These are phyloP conservation scores for Albula glossodonta DNA, from an alignment of 2,113 vertebrate genomes.

Conservation along the genomic window DNA sequence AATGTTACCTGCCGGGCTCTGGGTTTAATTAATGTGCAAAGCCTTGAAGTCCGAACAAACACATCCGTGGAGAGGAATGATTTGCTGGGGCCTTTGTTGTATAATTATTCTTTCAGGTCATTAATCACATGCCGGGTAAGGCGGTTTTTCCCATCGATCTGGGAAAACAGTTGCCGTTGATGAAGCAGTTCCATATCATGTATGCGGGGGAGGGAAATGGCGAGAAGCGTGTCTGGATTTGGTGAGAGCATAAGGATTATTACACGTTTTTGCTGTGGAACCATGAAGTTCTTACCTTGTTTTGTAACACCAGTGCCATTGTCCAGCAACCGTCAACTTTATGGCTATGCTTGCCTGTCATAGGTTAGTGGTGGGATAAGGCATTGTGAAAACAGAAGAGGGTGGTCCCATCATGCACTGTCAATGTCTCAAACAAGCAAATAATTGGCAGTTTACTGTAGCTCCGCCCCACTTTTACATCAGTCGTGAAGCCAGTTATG, in stretches of 20 bases:
- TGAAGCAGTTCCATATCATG: background rate
- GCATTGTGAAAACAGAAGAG: too few relatives aligned
- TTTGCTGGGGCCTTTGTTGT: background rate
- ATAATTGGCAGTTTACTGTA: too few relatives aligned
- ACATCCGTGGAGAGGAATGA: background rate
- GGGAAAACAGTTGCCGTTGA: background rate
- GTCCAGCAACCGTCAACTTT: too few relatives aligned
- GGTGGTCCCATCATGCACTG: too few relatives aligned
- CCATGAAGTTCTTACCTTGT: too few relatives aligned
- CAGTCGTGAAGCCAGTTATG: too few relatives aligned
- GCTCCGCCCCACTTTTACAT: too few relatives aligned
- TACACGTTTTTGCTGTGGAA: too few relatives aligned
- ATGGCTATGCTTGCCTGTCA: too few relatives aligned
- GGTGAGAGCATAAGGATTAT: background rate
- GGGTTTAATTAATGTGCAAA: background rate
- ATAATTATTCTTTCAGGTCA: background rate
- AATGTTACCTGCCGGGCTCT: background rate
- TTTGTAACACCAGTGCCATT: too few relatives aligned
- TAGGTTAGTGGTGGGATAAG: too few relatives aligned
- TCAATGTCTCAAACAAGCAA: too few relatives aligned
- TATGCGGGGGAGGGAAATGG: background rate
- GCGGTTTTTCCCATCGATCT: background rate
- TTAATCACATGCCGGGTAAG: background rate
- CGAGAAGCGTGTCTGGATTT: background rate
- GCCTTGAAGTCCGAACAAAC: background rate